phyloP scores from a whole-genome alignment of 1,140 invertebrate genomes.

The Drosophila novamexicana region DNA sequence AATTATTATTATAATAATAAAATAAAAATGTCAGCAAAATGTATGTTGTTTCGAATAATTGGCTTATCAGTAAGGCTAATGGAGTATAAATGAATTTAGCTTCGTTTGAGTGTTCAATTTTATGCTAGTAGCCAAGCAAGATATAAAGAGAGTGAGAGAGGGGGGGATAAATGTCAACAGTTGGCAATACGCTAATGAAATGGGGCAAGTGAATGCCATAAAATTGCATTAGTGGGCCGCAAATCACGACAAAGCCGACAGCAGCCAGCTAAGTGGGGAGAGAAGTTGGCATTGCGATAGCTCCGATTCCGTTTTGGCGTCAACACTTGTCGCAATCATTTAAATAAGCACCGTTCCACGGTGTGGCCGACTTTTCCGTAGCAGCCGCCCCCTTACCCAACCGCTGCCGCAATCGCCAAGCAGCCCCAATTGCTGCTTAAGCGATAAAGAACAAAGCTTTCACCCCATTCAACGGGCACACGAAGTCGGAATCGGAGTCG shows the following conservation, averaged over 20 bases:
- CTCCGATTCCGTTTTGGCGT: slow-evolving; percentile 24
- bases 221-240: slow-evolving; percentile 33
- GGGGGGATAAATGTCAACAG: slow-evolving; percentile 16
- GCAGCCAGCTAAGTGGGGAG: slow-evolving; percentile 24
- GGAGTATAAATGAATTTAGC: neutral
- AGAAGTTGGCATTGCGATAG: slow-evolving; percentile 21
- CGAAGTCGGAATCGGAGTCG: neutral
- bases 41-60: no score
- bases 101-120: neutral
- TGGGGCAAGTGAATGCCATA: slow-evolving; percentile 43
- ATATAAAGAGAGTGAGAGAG: neutral
- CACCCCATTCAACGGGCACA: slow-evolving; percentile 13
- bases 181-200: slow-evolving; percentile 29
- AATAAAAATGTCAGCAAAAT: no score
- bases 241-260: slow-evolving; percentile 28
- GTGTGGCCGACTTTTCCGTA: slow-evolving; percentile 17
- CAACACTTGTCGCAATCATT: slow-evolving; percentile 36
- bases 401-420: neutral
- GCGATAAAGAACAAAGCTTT: slow-evolving; percentile 39
- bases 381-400: neutral
- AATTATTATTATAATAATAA: no score
- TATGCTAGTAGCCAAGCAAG: neutral
- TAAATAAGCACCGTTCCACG: slow-evolving; percentile 19
- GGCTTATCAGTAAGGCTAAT: no score
- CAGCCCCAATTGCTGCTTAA: slow-evolving; percentile 3